A percentile compares a stretch with the other conserved stretches of the same genome.
These are phyloP conservation scores for Halictus rubicundus DNA, from an alignment of 1,140 invertebrate species.

Conservation along the genomic window DNA sequence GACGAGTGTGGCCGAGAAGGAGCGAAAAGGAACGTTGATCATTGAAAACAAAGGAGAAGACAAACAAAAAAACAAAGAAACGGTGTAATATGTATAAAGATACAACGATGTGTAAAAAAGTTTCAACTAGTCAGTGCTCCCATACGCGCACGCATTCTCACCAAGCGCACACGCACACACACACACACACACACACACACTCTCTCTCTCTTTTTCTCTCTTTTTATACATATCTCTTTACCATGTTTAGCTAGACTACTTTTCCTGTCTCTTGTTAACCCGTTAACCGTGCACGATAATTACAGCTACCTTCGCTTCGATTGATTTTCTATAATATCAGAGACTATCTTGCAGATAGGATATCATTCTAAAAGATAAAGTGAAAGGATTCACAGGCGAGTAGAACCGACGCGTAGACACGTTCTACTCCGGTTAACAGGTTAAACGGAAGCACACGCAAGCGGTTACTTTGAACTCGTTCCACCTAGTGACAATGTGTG, in stretches of 20 bases:
- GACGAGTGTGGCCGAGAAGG: constrained; percentile 65
- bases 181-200: too few relatives aligned
- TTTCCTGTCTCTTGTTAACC: not conserved
- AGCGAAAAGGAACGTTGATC: constrained; percentile 74
- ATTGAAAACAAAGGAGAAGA: constrained; percentile 80
- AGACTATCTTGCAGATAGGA: too few relatives aligned
- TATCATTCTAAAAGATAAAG: too few relatives aligned
- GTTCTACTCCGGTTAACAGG: not conserved
- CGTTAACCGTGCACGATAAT: too few relatives aligned
- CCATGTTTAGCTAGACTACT: not conserved
- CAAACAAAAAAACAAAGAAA: constrained; percentile 78
- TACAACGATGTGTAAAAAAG: constrained; percentile 75
- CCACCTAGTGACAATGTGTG: constrained; percentile 15
- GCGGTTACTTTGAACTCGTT: constrained; percentile 54
- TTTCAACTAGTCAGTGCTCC: constrained; percentile 46
- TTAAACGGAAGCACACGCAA: constrained; percentile 45
- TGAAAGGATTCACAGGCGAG: too few relatives aligned
- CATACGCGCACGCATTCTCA: constrained; percentile 14
- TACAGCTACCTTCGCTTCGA: too few relatives aligned
- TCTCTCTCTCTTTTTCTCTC: not conserved
- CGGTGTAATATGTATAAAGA: constrained; percentile 80
- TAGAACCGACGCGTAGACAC: too few relatives aligned
- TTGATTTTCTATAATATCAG: too few relatives aligned
- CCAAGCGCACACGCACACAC: too few relatives aligned
- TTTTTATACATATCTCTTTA: not conserved